These are phyloP conservation scores for Brachyopa scutellaris DNA, from an alignment of 2,888 invertebrate genomes.

Conservation along the genomic window DNA sequence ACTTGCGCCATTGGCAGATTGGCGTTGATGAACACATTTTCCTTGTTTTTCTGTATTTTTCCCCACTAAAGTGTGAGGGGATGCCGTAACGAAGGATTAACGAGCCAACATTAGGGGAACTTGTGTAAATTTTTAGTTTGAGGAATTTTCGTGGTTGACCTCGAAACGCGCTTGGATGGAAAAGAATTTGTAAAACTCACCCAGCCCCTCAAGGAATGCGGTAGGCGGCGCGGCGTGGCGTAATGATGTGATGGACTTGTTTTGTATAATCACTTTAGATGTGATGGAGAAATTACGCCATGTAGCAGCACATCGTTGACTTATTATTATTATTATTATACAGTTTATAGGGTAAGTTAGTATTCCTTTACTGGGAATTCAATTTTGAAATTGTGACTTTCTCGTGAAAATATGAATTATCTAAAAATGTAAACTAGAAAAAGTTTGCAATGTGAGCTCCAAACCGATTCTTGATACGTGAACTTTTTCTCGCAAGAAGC, in stretches of 20 bases:
- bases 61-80: neutral
- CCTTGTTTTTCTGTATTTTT: slow-evolving; percentile 1
- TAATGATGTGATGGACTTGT: slow-evolving; percentile 10
- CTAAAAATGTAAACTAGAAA: no score
- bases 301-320: no score
- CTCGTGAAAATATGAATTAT: no score
- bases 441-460: no score
- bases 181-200: slow-evolving; percentile 22
- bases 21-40: slow-evolving; percentile 48
- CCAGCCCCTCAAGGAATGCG: neutral
- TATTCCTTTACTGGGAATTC: no score
- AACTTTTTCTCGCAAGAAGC: no score
- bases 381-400: no score
- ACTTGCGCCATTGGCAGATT: slow-evolving; percentile 3
- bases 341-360: no score
- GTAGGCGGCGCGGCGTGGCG: no score
- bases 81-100: slow-evolving; percentile 45
- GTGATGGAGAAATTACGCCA: neutral
- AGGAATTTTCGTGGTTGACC: slow-evolving; percentile 55
- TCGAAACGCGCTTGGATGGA: slow-evolving; percentile 21
- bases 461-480: no score
- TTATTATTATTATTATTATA: no score
- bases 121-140: slow-evolving; percentile 37
- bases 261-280: neutral
- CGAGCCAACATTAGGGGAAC: slow-evolving; percentile 29